Evolutionary conservation across 2,113 vertebrate species (phyloP), one percentile per base, ranked within the genome.

Genomic region (Epinephelus cyanopodus): DNA sequence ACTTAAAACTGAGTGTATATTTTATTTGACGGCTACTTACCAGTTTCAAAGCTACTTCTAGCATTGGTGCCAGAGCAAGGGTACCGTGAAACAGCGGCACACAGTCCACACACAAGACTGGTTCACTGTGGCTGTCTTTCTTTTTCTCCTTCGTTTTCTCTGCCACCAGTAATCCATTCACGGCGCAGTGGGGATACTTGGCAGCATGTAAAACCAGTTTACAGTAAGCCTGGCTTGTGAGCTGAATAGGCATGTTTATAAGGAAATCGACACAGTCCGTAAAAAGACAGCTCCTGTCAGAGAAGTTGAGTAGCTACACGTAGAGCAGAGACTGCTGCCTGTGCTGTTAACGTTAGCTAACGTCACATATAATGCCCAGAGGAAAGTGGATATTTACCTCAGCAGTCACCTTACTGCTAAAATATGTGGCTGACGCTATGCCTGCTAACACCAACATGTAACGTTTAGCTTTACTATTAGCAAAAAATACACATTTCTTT

Each of bases 201-300:
- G 97, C 97, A 19, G 98, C 95, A 65, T 99, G 98, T 53, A 99
- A 93, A 61, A 99, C 91, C 97, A 99, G 98, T 83, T 99, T 99
- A 87, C 98, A 98, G 88, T 99, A 99, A 2, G 98, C 97, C 90
- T 99, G 98, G 0, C 97, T 99, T 17, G 97, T 98, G 83, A 99
- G 87, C 83, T 97, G 98, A 83, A 97, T 93, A 9, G 95, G 93
- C 92, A 97, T 97, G 92, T 95, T 97, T 67, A 64, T 77, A 12
- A n/a, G 25, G 21, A 63, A 60, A 39, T 65, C 8, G 6, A 4
- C 60, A 7, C 50, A 82, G 15, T 37, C 7, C 37, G 18, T 54
- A 25, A 48, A 48, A 48, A 48, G 14, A 48, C 13, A 45, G 33
- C 6, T 37, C 7, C 70, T 62, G 58, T 6, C 62, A 18, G 45